A percentile compares a stretch with the other conserved stretches of the same genome.
Conservation (phyloP, 2,113 vertebrate species). For the Pteronura brasiliensis region DNA sequence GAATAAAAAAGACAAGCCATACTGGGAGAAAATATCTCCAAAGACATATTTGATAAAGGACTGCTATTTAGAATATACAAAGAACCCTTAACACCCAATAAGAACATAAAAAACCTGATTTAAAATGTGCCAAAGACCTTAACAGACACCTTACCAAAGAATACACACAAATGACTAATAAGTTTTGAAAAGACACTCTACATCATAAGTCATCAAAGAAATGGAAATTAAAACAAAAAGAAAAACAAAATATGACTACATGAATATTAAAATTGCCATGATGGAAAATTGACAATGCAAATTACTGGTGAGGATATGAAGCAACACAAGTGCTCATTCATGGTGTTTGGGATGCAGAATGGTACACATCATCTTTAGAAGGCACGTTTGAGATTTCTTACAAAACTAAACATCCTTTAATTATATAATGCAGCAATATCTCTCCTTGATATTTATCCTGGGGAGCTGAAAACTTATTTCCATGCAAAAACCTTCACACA, state of each 20-base stretch:
- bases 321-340: neutral
- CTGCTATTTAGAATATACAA: neutral
- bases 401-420: neutral
- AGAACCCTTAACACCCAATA: neutral
- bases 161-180: neutral
- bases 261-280: neutral
- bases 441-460: neutral
- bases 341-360: neutral
- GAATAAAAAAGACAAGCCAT: neutral
- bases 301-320: neutral
- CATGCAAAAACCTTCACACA: neutral
- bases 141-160: neutral
- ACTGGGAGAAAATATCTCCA: neutral
- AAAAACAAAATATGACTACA: neutral
- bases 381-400: neutral
- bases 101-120: neutral
- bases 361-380: neutral
- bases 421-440: neutral
- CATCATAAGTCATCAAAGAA: neutral
- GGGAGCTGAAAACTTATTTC: neutral
- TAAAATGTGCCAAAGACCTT: neutral
- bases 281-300: neutral
- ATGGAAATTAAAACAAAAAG: neutral
- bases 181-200: neutral
- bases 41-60: neutral